These are phyloP conservation scores for Oscheius sp. DNA, from an alignment of 2,888 invertebrate genomes.

Conservation along the genomic window DNA sequence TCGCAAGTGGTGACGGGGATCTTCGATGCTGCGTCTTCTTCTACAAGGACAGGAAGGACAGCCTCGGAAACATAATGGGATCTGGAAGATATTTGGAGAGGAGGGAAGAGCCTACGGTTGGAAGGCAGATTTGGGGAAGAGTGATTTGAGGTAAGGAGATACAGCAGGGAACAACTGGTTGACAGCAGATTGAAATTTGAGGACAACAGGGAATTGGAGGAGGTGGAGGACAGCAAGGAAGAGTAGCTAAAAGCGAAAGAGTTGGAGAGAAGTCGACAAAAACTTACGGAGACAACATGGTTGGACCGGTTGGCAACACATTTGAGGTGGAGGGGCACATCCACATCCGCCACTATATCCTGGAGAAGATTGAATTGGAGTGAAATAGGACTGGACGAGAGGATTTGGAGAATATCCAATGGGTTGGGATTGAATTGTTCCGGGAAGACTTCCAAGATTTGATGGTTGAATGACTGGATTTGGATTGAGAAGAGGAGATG, in stretches of 20 bases:
- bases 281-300: conserved; percentile 23
- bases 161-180: conserved; percentile 27
- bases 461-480: background rate
- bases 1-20: conserved; percentile 3
- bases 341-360: background rate
- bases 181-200: conserved; percentile 21
- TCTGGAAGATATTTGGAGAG: background rate
- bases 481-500: background rate
- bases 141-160: background rate
- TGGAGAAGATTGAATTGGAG: background rate
- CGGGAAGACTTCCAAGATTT: background rate
- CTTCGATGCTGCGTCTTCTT: conserved; percentile 10
- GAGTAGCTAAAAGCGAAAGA: conserved; percentile 13
- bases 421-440: background rate
- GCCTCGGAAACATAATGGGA: conserved; percentile 27
- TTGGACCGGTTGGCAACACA: conserved; percentile 7
- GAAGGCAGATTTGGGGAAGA: conserved; percentile 13
- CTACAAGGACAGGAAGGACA: conserved; percentile 31
- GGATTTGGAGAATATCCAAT: background rate
- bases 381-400: conserved; percentile 5
- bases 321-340: conserved; percentile 8
- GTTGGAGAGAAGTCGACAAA: background rate
- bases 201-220: conserved; percentile 31
- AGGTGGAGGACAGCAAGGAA: conserved; percentile 30
- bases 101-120: background rate